Conservation (phyloP, 2,888 invertebrate species). For the Odontomyia ornata region DNA sequence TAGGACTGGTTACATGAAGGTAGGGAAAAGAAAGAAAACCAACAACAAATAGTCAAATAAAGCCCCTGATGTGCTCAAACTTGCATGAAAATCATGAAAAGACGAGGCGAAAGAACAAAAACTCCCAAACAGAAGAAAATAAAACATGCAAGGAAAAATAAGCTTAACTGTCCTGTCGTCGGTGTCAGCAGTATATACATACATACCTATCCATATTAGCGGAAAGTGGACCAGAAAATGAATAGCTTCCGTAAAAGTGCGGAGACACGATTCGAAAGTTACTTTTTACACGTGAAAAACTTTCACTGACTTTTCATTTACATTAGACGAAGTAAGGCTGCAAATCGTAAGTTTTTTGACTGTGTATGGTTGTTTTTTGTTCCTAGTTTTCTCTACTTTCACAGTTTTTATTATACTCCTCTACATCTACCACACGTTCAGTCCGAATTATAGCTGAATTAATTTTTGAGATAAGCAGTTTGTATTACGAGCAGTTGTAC, state of each 20-base stretch:
- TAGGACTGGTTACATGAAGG: too few relatives aligned
- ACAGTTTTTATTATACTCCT: too few relatives aligned
- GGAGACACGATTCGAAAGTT: slow-evolving; percentile 24
- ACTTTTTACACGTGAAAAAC: slow-evolving; percentile 44
- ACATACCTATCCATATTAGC: too few relatives aligned
- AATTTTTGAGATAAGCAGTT: slow-evolving; percentile 31
- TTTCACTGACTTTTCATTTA: slow-evolving; percentile 39
- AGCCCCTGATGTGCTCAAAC: slow-evolving; percentile 19
- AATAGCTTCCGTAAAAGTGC: slow-evolving; percentile 6
- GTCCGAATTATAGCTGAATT: background rate
- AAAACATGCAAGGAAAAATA: background rate
- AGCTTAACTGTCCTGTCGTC: background rate
- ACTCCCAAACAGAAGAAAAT: too few relatives aligned
- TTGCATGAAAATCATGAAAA: slow-evolving; percentile 24
- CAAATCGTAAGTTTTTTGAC: slow-evolving; percentile 7
- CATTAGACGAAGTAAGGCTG: slow-evolving; percentile 26
- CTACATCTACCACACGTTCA: background rate
- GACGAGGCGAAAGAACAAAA: too few relatives aligned
- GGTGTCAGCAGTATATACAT: slow-evolving; percentile 21
- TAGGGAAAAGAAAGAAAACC: background rate
- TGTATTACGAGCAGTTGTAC: slow-evolving; percentile 25
- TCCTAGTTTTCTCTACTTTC: too few relatives aligned
- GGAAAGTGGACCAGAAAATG: slow-evolving; percentile 18
- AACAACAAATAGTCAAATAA: slow-evolving; percentile 23
- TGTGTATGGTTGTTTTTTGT: background rate